A percentile compares a stretch with the other conserved stretches of the same genome.
Evolutionary conservation across 2,888 invertebrate species (phyloP).

Genomic region (Polyploca ridens): DNA sequence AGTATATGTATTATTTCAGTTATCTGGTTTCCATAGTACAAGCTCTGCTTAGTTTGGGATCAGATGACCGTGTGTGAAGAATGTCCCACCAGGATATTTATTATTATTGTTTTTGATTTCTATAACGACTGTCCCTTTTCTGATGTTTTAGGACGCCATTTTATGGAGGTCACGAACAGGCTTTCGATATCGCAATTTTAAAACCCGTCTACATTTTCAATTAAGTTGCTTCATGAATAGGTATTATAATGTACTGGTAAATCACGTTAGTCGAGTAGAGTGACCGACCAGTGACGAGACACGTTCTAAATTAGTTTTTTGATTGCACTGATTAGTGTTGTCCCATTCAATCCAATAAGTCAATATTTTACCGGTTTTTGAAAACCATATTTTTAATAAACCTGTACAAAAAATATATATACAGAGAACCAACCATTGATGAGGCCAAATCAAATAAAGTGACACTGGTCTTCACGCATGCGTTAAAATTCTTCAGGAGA

Average conservation of each 20-base stretch:
- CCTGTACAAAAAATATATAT: no score
- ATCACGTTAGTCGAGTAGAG: background rate
- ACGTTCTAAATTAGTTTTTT: background rate
- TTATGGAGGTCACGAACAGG: background rate
- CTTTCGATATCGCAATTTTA: background rate
- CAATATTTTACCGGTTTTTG: background rate
- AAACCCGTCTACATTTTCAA: background rate
- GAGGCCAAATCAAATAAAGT: background rate
- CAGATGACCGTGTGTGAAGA: no score
- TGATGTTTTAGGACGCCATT: background rate
- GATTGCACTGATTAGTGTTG: background rate
- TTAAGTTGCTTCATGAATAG: constrained; percentile 1
- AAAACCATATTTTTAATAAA: no score
- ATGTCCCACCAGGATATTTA: no score
- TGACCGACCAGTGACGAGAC: background rate
- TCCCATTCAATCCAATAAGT: background rate
- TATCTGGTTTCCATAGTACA: no score
- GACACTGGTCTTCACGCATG: no score
- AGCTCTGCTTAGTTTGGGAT: no score
- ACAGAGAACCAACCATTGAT: background rate
- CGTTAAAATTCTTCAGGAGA: no score
- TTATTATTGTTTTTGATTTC: no score
- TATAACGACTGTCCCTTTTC: background rate
- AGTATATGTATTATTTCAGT: no score
- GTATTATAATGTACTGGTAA: background rate